Percentiles rank a stretch among this genome's conserved stretches.
These are phyloP conservation scores for Stomorhina lunata DNA, from an alignment of 2,888 invertebrate species.

Conservation along the genomic window DNA sequence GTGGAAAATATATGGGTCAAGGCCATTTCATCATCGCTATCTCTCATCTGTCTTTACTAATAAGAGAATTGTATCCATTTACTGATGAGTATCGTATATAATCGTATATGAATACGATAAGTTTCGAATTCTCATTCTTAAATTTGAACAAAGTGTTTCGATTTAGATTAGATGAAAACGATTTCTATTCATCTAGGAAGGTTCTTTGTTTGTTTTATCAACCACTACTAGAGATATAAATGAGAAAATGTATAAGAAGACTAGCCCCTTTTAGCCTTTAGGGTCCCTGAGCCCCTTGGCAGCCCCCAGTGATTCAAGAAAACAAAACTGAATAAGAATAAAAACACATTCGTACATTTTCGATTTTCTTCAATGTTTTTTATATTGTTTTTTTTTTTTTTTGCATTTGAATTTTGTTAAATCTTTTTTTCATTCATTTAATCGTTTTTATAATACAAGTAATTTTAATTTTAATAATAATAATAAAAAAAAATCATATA, in stretches of 20 bases:
- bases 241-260: not conserved
- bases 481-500: constrained; percentile 31
- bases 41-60: not conserved
- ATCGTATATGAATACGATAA: not conserved
- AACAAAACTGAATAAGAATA: not conserved
- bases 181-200: not conserved
- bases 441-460: not conserved
- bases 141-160: not conserved
- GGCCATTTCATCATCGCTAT: constrained; percentile 69
- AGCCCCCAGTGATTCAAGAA: not conserved
- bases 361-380: not conserved
- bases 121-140: not conserved
- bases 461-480: not conserved
- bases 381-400: not conserved
- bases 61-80: too few species aligned
- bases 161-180: not conserved
- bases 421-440: constrained; percentile 5
- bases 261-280: too few species aligned
- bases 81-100: not conserved
- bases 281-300: too few species aligned
- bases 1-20: constrained; percentile 72
- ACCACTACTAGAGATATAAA: not conserved
- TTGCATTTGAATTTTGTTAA: not conserved
- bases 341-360: constrained; percentile 22
- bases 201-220: not conserved